Evolutionary conservation across 2,113 vertebrate genomes (phyloP).

Genomic region (Brachyhypopomus occidentalis): DNA sequence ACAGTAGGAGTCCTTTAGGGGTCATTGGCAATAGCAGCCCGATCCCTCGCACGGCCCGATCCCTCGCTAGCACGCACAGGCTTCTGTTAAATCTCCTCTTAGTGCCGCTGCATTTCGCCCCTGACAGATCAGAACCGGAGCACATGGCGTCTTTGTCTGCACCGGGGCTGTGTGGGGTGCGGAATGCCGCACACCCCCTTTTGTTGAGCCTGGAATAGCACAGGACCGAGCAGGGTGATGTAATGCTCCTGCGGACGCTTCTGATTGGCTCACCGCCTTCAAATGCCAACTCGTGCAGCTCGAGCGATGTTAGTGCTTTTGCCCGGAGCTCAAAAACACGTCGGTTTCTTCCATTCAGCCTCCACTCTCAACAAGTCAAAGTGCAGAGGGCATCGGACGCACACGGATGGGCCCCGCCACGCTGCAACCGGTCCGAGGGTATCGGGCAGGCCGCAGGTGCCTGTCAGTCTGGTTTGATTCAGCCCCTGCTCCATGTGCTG

Average conservation of each 20-base stretch:
- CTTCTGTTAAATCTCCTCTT: too few relatives aligned
- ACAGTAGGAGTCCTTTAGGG: not conserved
- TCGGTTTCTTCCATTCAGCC: slow-evolving; percentile 11
- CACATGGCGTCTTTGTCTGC: slow-evolving; percentile 23
- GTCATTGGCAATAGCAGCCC: not conserved
- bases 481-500: slow-evolving; percentile 23
- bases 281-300: slow-evolving; percentile 49
- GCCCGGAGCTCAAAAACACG: slow-evolving; percentile 29
- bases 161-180: not conserved
- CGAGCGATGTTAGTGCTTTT: slow-evolving; percentile 28
- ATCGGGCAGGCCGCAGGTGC: not conserved
- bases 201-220: slow-evolving; percentile 52
- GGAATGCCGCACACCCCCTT: slow-evolving; percentile 45
- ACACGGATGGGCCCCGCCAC: not conserved
- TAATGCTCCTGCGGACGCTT: slow-evolving; percentile 57
- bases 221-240: slow-evolving; percentile 54
- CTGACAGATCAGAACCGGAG: not conserved
- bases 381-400: not conserved
- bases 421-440: slow-evolving; percentile 3
- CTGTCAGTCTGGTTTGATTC: slow-evolving; percentile 27
- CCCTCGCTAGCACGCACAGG: too few relatives aligned
- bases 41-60: too few relatives aligned
- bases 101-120: not conserved
- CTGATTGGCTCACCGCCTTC: slow-evolving; percentile 53
- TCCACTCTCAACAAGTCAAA: slow-evolving; percentile 2